Conservation (phyloP, 2,888 invertebrate genomes). For the Eremobia ochroleuca region DNA sequence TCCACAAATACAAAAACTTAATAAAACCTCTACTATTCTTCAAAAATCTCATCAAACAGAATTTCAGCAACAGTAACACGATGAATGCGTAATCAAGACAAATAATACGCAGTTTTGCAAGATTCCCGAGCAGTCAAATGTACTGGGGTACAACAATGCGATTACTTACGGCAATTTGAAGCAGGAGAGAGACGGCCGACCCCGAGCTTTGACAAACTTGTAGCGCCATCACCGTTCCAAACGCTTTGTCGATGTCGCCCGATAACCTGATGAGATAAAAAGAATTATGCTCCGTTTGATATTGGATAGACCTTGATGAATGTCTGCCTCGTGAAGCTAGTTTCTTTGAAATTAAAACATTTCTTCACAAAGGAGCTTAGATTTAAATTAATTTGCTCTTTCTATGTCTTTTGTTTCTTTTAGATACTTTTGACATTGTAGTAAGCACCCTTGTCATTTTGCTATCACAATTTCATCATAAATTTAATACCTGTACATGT, state of each 20-base stretch:
- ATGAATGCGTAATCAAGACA: constrained; percentile 58
- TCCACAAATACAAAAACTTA: constrained; percentile 10
- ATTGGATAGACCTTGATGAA: constrained; percentile 39
- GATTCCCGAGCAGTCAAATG: constrained; percentile 49
- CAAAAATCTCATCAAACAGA: constrained; percentile 31
- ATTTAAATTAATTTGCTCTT: constrained; percentile 39
- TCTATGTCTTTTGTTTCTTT: constrained; percentile 33
- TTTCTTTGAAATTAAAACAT: constrained; percentile 44
- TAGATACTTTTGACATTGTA: constrained; percentile 36
- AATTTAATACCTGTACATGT: too few relatives aligned
- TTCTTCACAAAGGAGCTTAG: constrained; percentile 25
- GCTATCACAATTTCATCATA: constrained; percentile 22
- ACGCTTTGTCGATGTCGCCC: constrained; percentile 83
- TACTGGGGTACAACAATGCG: constrained; percentile 64
- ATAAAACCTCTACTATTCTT: constrained; percentile 44
- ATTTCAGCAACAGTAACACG: constrained; percentile 34
- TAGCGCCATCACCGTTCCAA: constrained; percentile 83
- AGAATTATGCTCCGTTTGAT: constrained; percentile 50
- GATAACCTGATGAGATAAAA: constrained; percentile 76
- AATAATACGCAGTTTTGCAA: constrained; percentile 60
- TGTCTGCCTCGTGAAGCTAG: constrained; percentile 24
- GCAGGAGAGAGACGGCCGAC: constrained; percentile 77
- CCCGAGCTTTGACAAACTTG: constrained; percentile 84
- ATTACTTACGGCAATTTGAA: constrained; percentile 76
- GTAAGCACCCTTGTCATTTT: constrained; percentile 28